These are phyloP conservation scores for Caiman crocodilus DNA, from an alignment of 2,797 vertebrate species.

Conservation along the genomic window DNA sequence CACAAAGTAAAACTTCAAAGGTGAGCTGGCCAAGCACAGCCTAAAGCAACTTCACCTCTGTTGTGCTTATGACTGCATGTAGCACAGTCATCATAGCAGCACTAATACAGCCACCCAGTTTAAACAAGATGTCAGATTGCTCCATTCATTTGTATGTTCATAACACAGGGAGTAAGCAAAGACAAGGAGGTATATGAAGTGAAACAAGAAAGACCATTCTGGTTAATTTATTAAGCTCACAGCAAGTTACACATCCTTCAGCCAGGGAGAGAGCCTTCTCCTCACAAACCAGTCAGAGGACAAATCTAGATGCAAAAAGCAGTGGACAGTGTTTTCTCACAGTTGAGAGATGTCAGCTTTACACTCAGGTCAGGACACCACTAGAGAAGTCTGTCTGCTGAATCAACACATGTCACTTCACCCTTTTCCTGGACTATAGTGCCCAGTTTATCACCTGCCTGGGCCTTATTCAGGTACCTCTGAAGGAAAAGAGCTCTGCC, in stretches of 20 bases:
- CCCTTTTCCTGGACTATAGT: background rate
- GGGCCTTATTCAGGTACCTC: background rate
- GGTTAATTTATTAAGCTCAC: background rate
- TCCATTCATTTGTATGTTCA: background rate
- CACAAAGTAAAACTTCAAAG: conserved; percentile 52
- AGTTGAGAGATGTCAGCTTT: background rate
- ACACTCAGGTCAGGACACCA: accelerated
- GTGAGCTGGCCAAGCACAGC: conserved; percentile 41
- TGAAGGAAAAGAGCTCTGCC: accelerated
- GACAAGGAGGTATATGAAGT: background rate
- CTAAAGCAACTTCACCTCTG: conserved; percentile 62
- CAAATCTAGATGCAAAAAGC: background rate
- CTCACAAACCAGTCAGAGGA: background rate
- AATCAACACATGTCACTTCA: background rate
- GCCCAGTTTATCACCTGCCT: background rate
- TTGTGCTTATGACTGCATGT: conserved; percentile 16
- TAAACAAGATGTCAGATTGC: accelerated
- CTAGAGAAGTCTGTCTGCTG: background rate
- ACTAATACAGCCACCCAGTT: background rate
- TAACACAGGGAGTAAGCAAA: background rate
- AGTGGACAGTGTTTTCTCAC: no score
- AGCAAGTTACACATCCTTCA: background rate
- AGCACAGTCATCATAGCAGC: conserved; percentile 33
- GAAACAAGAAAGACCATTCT: background rate
- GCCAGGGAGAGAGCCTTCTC: background rate